A percentile compares a stretch with the other conserved stretches of the same genome.
Conservation (phyloP, 2,113 vertebrate species). For the Callithrix jacchus region DNA sequence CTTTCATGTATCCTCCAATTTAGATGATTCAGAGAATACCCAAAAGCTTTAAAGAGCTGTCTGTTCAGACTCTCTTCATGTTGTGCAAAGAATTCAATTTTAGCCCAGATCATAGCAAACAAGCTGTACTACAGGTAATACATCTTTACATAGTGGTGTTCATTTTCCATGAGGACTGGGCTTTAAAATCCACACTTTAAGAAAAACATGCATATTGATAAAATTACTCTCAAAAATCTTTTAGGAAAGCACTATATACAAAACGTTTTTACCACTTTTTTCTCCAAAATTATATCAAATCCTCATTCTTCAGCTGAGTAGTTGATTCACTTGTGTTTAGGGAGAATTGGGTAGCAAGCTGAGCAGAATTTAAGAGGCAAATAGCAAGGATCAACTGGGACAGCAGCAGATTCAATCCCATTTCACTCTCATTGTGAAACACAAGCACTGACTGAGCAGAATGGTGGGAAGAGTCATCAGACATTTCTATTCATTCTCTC, state of each 20-base stretch:
- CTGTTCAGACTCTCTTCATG: not conserved
- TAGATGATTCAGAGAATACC: slow-evolving; percentile 18
- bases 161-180: not conserved
- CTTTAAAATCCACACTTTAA: slow-evolving; percentile 32
- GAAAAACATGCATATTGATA: not conserved
- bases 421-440: not conserved
- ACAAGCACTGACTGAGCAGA: not conserved
- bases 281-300: not conserved
- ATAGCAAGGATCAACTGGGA: not conserved
- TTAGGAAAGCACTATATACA: not conserved
- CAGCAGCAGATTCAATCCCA: not conserved
- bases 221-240: slow-evolving; percentile 27
- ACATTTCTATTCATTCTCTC: not conserved
- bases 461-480: no score
- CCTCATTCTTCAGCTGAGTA: not conserved
- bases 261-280: not conserved
- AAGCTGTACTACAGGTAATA: not conserved
- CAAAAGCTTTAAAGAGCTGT: not conserved
- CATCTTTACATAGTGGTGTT: not conserved
- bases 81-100: not conserved
- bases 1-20: not conserved
- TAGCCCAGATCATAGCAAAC: not conserved
- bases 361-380: not conserved
- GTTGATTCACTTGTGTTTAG: not conserved
- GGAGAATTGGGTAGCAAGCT: not conserved